Evolutionary conservation across 2,888 invertebrate genomes (phyloP).

Genomic region (Conchocele bisecta): DNA sequence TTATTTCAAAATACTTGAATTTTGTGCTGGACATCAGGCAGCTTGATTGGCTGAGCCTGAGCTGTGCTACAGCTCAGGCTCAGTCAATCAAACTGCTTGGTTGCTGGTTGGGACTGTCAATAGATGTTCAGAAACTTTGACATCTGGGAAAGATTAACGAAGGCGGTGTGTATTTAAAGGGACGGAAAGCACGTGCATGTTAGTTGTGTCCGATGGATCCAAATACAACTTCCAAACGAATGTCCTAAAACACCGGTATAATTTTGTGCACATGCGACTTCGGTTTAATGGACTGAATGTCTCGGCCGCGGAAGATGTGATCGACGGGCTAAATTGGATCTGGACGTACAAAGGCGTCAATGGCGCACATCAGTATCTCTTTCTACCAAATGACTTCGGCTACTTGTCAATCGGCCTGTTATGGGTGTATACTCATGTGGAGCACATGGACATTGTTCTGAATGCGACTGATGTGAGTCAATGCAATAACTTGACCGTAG

Average conservation of each 20-base stretch:
- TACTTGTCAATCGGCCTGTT: conserved; percentile 44
- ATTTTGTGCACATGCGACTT: conserved; percentile 33
- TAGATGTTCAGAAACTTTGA: no score
- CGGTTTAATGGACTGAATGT: conserved; percentile 7
- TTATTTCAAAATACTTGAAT: no score
- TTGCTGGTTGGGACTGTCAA: no score
- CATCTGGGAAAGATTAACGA: no score
- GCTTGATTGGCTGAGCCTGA: no score
- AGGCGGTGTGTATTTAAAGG: no score
- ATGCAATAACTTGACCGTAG: conserved; percentile 12
- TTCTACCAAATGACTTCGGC: conserved; percentile 35
- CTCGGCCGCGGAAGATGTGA: conserved; percentile 12
- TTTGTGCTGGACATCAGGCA: no score
- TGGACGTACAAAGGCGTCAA: conserved; percentile 47
- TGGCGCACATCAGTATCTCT: conserved; percentile 37
- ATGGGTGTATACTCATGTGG: conserved; percentile 11
- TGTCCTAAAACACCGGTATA: conserved; percentile 21
- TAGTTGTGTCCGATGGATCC: not conserved
- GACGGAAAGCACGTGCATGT: not conserved
- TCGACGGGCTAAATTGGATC: conserved; percentile 25
- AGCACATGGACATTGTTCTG: conserved; percentile 1
- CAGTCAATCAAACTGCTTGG: no score
- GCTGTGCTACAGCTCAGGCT: no score
- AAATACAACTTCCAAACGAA: conserved; percentile 1
- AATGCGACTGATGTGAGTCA: not conserved